Conservation (phyloP, 35 echinoderm and acorn worm species). For the Heliocidaris erythrogramma region DNA sequence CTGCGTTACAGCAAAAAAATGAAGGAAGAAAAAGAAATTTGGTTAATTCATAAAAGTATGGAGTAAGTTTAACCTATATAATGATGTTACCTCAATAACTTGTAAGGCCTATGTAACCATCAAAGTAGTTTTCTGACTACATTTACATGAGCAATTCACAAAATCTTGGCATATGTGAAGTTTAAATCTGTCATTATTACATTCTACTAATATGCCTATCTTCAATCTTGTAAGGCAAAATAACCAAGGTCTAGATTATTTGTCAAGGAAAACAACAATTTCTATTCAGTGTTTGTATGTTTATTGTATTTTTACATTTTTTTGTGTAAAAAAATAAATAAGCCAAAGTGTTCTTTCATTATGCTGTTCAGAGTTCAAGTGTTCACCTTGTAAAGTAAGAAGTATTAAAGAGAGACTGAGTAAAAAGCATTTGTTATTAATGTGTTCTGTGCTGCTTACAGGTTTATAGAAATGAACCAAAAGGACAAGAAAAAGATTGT, state of each 20-base stretch:
- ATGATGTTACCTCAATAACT: no score
- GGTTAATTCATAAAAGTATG: background rate
- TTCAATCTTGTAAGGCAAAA: no score
- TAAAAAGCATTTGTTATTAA: background rate
- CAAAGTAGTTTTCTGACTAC: no score
- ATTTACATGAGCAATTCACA: no score
- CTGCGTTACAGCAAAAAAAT: slow-evolving; percentile 16
- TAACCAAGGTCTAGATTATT: no score
- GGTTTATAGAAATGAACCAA: background rate
- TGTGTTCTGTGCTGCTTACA: slow-evolving; percentile 30
- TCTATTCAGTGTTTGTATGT: background rate
- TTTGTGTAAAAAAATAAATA: background rate
- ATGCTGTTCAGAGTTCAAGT: background rate
- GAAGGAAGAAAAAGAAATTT: background rate
- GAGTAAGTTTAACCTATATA: background rate
- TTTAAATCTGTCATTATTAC: no score
- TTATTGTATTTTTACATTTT: background rate
- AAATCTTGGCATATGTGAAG: no score
- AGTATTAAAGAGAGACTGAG: background rate
- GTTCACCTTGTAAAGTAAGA: background rate
- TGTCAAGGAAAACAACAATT: no score
- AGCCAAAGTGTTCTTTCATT: slow-evolving; percentile 2
- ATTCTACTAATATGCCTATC: no score
- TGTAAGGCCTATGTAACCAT: no score
- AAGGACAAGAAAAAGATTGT: slow-evolving; percentile 15